Evolutionary conservation across 2,888 invertebrate genomes (phyloP), one percentile per base, ranked within the genome.

Genomic region (Oxytorus armatus): DNA sequence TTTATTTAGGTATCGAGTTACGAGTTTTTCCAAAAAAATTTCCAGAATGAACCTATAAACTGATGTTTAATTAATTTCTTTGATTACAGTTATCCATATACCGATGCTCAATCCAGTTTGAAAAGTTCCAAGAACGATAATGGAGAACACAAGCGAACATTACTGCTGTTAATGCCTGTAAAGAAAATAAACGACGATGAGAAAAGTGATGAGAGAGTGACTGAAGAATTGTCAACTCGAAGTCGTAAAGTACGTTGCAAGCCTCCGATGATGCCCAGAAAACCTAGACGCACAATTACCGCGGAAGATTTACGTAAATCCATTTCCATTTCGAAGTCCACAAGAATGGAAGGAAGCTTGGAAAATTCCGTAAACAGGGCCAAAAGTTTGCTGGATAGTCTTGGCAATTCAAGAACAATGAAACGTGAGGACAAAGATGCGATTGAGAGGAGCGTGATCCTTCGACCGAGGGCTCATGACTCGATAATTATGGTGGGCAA

Each of bases 191-290:
- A 79, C 25, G 74, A 78, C 74, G 65, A 42, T 29, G 36, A 47
- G 49, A 51, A 77, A 42, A 68, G 36, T 7, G 68, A 68, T 29
- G 49, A 73, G 55, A 68, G 63, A 14, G 47, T 39, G 23, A 73
- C 16, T 21, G 57, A 75, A 21, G 66, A 75, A 10, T n/a, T 14
- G 8, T 4, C 29, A 11, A 18, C 59, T 57, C 68, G 8, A 0
- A 63, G 63, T 7, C 77, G 68, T 10, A 85, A 85, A 69, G 63
- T 44, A 14, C 87, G 88, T 11, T 85, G 87, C 68, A 79, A 77
- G n/a, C 39, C 57, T 63, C 44, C 44, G 25, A 61, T n/a, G 5
- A 21, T 25, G 1, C 25, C 61, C 8, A 70, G 69, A 51, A 73
- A 55, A 72, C 11, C 33, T 2, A 72, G 68, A 73, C 63, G 68